A percentile compares a stretch with the other conserved stretches of the same genome.
Conservation (phyloP, 2,113 vertebrate genomes). For the Tympanuchus pallidicinctus region DNA sequence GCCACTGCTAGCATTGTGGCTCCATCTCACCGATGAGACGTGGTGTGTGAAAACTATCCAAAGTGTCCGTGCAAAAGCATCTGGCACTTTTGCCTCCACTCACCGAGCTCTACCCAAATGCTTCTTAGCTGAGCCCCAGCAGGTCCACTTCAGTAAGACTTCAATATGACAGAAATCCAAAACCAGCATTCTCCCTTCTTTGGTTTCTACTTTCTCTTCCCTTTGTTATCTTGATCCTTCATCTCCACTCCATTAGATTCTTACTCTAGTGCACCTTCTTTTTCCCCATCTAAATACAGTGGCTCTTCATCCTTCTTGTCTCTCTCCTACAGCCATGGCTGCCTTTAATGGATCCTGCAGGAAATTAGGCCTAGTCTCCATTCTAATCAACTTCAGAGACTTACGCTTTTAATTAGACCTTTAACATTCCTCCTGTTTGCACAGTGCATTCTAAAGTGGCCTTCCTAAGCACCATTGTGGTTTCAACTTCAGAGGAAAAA, state of each 20-base stretch:
- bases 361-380: conserved; percentile 24
- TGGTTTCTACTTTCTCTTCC: neutral
- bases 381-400: conserved; percentile 28
- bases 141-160: neutral
- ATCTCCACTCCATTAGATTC: neutral
- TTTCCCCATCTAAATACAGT: conserved; percentile 12
- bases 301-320: conserved; percentile 24
- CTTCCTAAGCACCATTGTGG: neutral
- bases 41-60: fast-evolving
- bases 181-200: neutral
- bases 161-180: neutral
- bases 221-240: neutral
- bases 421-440: conserved; percentile 19
- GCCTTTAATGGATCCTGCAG: neutral
- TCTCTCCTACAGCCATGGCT: neutral
- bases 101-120: neutral
- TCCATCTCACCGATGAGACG: neutral
- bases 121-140: neutral
- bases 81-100: neutral
- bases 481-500: neutral
- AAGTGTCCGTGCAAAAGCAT: fast-evolving
- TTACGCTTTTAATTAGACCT: conserved; percentile 47
- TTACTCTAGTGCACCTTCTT: neutral
- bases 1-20: neutral
- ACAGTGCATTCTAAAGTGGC: neutral